These are phyloP conservation scores for Datnioides undecimradiatus DNA, from an alignment of 2,113 vertebrate species.

Conservation along the genomic window DNA sequence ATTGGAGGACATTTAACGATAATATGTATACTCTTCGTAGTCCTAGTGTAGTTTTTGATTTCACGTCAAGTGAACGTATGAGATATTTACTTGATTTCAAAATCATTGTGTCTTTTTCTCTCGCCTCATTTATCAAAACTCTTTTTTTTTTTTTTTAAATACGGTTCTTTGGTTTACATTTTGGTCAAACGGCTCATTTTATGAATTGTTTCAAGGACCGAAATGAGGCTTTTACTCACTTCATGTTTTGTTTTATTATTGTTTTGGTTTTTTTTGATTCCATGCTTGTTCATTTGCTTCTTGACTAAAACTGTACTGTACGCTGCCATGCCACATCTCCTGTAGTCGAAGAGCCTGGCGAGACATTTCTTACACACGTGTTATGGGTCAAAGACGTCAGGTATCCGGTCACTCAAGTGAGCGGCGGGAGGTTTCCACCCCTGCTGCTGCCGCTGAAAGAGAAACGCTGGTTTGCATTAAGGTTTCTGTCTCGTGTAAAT, in stretches of 20 bases:
- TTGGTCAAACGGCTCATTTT: not conserved
- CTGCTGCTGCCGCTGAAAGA: slow-evolving; percentile 22
- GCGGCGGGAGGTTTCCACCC: slow-evolving; percentile 24
- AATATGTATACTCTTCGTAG: slow-evolving; percentile 38
- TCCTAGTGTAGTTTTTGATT: slow-evolving; percentile 22
- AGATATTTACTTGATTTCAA: slow-evolving; percentile 49
- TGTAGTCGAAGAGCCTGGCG: slow-evolving; percentile 35
- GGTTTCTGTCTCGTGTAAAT: slow-evolving; percentile 82
- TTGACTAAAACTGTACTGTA: slow-evolving; percentile 36
- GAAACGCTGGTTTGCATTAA: slow-evolving; percentile 85
- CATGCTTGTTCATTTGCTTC: slow-evolving; percentile 18
- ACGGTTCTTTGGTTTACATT: slow-evolving; percentile 17
- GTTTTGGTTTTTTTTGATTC: slow-evolving; percentile 11
- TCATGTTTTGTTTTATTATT: not conserved
- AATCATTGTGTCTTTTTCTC: slow-evolving; percentile 40
- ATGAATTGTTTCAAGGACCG: not conserved
- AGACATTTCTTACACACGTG: not conserved
- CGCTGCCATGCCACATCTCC: slow-evolving; percentile 28
- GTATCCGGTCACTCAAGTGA: slow-evolving; percentile 18
- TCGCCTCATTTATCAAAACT: slow-evolving; percentile 33
- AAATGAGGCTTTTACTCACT: slow-evolving; percentile 13
- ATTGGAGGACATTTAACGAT: slow-evolving; percentile 51
- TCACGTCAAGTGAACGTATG: slow-evolving; percentile 42
- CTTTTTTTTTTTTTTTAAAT: too few species aligned
- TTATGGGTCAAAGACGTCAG: slow-evolving; percentile 28